Evolutionary conservation across 2,797 vertebrate genomes (phyloP).

Genomic region (Phrynocephalus forsythii): DNA sequence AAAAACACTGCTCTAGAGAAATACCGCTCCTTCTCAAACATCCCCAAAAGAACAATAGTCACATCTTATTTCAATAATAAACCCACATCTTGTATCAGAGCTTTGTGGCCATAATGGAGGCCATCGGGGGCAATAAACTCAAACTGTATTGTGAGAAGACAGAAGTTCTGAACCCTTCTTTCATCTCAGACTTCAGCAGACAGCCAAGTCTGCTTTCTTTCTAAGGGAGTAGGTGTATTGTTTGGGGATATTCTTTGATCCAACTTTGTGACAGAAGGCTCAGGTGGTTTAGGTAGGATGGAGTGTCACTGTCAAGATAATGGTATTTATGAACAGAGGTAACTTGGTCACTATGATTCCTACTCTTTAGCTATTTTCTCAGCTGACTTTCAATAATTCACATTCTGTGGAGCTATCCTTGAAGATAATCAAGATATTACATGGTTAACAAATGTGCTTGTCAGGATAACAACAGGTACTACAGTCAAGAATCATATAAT

Average conservation of each 20-base stretch:
- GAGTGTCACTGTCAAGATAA: neutral
- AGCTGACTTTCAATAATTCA: neutral
- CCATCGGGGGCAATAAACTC: neutral
- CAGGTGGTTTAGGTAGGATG: neutral
- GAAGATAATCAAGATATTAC: neutral
- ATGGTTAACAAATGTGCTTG: neutral
- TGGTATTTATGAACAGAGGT: neutral
- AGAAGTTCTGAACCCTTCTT: neutral
- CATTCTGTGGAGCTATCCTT: neutral
- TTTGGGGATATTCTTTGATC: neutral
- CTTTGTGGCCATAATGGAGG: neutral
- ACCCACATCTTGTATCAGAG: neutral
- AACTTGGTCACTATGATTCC: neutral
- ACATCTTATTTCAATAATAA: neutral
- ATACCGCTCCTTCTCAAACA: neutral
- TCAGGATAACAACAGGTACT: neutral
- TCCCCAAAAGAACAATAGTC: neutral
- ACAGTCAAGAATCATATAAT: neutral
- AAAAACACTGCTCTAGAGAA: too few species aligned
- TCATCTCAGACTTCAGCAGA: neutral
- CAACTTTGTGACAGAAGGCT: neutral
- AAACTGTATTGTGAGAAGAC: neutral
- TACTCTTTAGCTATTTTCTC: neutral
- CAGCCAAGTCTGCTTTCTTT: neutral
- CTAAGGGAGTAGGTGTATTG: neutral